Base-by-base conservation (phyloP, 2,888 invertebrate species). In the Caenorhabditis sp. region DNA sequence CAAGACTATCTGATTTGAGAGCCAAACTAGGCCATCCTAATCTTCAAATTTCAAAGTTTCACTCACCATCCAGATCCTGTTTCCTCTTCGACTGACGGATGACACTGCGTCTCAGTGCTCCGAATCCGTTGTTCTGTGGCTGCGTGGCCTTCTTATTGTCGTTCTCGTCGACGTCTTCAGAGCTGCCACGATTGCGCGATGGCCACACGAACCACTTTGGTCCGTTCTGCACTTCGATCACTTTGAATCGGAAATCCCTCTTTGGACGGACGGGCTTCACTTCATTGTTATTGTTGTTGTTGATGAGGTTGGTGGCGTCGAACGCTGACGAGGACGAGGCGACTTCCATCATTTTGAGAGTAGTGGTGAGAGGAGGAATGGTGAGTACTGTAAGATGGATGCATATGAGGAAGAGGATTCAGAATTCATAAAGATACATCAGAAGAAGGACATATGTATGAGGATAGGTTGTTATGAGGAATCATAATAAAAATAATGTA, bases 181-280 rank as follows among this genome's bases (percentile, higher is more conserved):
- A 68, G 35, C 85, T 80, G 51, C 80, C 80, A 72, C 88, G 84
- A 44, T 86, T 86, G 26, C 87, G 81, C 44, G 80, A 80, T 24
- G 88, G 89, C 88, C 87, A 90, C 47, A 90, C 85, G 80, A 90
- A 90, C 88, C 88, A 90, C 74, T 89, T 88, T 22, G 89, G 89
- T 22, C 87, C 88, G 56, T 88, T 76, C 56, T 87, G 79, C 19
- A 90, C 87, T 76, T 88, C 86, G 66, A 89, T 89, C 19, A 90
- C 88, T 81, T 89, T 87, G 83, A 89, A 87, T 7, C 88, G 86
- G 75, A 89, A 89, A 73, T 89, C 89, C 22, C 89, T 58, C 58
- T 89, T 89, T 28, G 87, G 87, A 19, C 85, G 81, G n/a, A 61
- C 49, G 10, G 85, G 75, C 58, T 76, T 72, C 47, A 59, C 69